phyloP scores from a whole-genome alignment of 2,797 vertebrate species.

The Mormyrus proboscirostris region DNA sequence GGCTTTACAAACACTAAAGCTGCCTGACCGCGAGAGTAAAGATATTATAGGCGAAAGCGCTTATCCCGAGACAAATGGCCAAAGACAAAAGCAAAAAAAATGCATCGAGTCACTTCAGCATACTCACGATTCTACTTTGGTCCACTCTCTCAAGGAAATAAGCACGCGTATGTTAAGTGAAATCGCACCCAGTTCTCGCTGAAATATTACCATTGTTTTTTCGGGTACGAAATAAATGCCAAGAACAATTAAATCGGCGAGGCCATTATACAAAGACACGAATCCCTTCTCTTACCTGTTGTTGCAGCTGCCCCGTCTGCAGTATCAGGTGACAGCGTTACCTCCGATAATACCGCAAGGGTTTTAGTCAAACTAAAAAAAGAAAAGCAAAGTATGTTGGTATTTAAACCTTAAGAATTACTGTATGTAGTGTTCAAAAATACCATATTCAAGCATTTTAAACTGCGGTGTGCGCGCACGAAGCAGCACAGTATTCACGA shows the following conservation, averaged over 20 bases:
- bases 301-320: conserved; percentile 10
- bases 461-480: not conserved
- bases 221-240: not conserved
- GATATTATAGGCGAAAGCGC: not conserved
- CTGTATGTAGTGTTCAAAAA: not conserved
- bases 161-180: not conserved
- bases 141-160: not conserved
- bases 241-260: not conserved
- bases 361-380: not conserved
- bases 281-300: conserved; percentile 1
- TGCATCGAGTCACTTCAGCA: not conserved
- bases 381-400: not conserved
- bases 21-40: not conserved
- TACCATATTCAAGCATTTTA: not conserved
- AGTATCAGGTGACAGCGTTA: conserved; percentile 9
- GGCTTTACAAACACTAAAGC: not conserved
- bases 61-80: not conserved
- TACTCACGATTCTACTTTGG: not conserved
- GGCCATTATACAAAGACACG: not conserved
- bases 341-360: not conserved
- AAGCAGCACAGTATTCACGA: not conserved
- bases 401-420: not conserved
- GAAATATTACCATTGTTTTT: not conserved
- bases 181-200: not conserved
- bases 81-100: not conserved